phyloP scores from a whole-genome alignment of 2,113 vertebrate species.

The Phaethon lepturus region DNA sequence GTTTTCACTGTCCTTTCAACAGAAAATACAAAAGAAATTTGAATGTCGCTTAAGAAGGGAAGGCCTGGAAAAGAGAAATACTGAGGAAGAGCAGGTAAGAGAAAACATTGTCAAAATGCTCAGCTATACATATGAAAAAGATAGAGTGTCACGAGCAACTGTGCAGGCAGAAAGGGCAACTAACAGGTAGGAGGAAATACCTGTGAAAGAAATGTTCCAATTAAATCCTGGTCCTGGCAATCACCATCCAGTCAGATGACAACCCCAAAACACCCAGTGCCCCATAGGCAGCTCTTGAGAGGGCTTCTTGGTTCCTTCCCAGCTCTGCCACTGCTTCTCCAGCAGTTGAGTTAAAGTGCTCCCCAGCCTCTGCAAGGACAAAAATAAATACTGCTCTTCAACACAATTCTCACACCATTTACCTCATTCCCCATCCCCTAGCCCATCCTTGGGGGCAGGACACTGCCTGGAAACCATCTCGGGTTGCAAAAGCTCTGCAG shows the following conservation, averaged over 20 bases:
- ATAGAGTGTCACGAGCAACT: background rate
- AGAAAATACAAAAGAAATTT: constrained; percentile 6
- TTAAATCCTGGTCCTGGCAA: background rate
- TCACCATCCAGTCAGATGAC: background rate
- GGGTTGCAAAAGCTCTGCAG: background rate
- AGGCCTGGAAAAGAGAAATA: background rate
- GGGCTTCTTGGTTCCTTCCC: background rate
- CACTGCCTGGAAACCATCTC: background rate
- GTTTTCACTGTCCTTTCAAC: background rate
- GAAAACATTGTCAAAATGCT: background rate
- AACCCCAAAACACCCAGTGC: background rate
- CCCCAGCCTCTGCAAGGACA: background rate
- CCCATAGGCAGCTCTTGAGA: fast-evolving
- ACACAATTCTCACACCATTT: background rate
- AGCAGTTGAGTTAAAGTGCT: background rate
- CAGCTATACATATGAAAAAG: background rate
- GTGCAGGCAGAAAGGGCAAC: background rate
- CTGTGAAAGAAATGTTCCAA: background rate
- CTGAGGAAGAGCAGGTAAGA: constrained; percentile 28
- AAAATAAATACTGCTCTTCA: background rate
- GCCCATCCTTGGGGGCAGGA: background rate
- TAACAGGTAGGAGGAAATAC: background rate
- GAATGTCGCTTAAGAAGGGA: background rate
- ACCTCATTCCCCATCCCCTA: background rate
- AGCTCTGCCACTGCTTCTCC: background rate